Conservation (phyloP, 2,888 invertebrate genomes). For the Aphidoletes aphidimyza region DNA sequence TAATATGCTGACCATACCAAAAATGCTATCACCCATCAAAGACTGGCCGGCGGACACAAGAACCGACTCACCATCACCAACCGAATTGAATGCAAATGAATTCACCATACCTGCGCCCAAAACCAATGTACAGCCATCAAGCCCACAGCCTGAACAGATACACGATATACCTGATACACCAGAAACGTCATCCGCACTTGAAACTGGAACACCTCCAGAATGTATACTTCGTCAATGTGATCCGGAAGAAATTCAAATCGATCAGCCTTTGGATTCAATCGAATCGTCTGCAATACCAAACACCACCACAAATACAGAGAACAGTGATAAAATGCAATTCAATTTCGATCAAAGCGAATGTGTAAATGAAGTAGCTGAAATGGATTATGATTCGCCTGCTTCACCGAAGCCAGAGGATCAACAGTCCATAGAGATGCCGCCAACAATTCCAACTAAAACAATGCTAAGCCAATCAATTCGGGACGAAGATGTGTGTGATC, state of each 20-base stretch:
- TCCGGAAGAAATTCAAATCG: too few relatives aligned
- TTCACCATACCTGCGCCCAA: too few relatives aligned
- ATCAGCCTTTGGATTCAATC: too few relatives aligned
- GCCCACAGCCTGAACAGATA: too few relatives aligned
- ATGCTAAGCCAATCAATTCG: not conserved
- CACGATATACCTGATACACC: too few relatives aligned
- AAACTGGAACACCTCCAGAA: too few relatives aligned
- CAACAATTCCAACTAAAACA: not conserved
- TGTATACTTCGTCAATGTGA: too few relatives aligned
- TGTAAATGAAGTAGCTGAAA: not conserved
- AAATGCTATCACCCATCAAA: conserved; percentile 29
- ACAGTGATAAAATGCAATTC: not conserved
- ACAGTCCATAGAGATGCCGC: not conserved
- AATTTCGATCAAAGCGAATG: not conserved
- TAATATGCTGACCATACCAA: not conserved
- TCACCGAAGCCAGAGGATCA: conserved; percentile 20
- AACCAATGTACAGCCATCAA: too few relatives aligned
- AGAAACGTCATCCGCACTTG: too few relatives aligned
- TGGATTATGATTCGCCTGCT: conserved; percentile 48
- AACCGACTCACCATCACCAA: not conserved
- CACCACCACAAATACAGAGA: too few relatives aligned
- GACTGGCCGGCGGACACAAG: not conserved
- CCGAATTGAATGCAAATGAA: too few relatives aligned
- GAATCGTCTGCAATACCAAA: too few relatives aligned
- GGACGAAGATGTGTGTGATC: not conserved